phyloP scores from a whole-genome alignment of 2,888 invertebrate genomes.

The Athripsodes cinereus region DNA sequence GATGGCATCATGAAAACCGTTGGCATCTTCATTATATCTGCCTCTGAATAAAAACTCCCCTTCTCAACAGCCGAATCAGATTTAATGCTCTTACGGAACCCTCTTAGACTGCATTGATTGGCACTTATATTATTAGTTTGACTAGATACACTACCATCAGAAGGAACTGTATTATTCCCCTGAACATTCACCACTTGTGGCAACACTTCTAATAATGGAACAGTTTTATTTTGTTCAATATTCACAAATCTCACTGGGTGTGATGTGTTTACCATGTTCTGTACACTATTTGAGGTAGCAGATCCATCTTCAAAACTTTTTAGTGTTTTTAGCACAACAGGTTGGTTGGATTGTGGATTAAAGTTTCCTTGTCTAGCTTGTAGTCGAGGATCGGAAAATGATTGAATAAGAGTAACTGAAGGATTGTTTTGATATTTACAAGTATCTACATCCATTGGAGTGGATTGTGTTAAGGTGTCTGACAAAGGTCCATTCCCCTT shows the following conservation, averaged over 20 bases:
- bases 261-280: neutral
- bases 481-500: neutral
- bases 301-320: neutral
- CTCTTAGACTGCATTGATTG: neutral
- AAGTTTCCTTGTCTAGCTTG: neutral
- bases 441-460: neutral
- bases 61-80: constrained; percentile 37
- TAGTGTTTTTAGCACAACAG: neutral
- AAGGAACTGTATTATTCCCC: constrained; percentile 13
- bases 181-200: neutral
- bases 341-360: neutral
- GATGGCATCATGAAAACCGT: constrained; percentile 35
- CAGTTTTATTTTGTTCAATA: neutral
- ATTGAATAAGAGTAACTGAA: neutral
- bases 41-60: constrained; percentile 30
- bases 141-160: neutral
- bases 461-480: neutral
- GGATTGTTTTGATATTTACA: neutral
- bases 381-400: constrained; percentile 1
- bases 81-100: neutral
- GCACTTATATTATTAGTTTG: neutral
- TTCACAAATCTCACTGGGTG: neutral
- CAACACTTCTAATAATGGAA: neutral
- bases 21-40: constrained; percentile 52
- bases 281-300: constrained; percentile 34